Conservation (phyloP, 2,797 vertebrate genomes). For the Rallus crepitans region DNA sequence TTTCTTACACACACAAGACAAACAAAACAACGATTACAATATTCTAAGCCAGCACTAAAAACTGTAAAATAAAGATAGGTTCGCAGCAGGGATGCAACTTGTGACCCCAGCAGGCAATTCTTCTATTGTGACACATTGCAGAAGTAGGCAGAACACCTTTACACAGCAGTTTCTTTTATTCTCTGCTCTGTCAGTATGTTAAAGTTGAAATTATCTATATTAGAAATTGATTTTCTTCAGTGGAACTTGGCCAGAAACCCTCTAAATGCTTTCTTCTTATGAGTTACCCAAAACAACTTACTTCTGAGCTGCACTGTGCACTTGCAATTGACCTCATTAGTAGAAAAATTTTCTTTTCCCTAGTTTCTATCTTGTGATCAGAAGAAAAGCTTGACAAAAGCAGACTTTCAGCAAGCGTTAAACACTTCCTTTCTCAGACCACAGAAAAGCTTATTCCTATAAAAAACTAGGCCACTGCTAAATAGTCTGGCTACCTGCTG, state of each 20-base stretch:
- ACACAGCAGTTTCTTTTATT: background rate
- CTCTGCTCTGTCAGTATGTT: background rate
- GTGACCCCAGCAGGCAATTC: background rate
- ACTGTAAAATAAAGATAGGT: background rate
- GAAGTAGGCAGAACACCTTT: background rate
- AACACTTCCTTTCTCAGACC: background rate
- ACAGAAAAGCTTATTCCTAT: background rate
- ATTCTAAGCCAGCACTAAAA: background rate
- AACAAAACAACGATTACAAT: background rate
- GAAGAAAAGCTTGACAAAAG: background rate
- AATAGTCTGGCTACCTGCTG: slow-evolving; percentile 19
- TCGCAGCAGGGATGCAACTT: background rate
- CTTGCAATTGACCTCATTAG: background rate
- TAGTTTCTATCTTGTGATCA: background rate
- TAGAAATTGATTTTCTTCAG: background rate
- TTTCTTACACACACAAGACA: background rate
- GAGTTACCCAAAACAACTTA: background rate
- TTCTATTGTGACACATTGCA: background rate
- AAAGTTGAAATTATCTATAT: background rate
- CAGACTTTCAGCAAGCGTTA: background rate
- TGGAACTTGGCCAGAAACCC: background rate
- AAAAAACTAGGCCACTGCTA: background rate
- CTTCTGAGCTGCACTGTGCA: background rate
- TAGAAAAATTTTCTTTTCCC: background rate
- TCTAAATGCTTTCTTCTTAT: background rate